A percentile compares a stretch with the other conserved stretches of the same genome.
Conservation (phyloP, 2,113 vertebrate species). For the Stigmatopora nigra region DNA sequence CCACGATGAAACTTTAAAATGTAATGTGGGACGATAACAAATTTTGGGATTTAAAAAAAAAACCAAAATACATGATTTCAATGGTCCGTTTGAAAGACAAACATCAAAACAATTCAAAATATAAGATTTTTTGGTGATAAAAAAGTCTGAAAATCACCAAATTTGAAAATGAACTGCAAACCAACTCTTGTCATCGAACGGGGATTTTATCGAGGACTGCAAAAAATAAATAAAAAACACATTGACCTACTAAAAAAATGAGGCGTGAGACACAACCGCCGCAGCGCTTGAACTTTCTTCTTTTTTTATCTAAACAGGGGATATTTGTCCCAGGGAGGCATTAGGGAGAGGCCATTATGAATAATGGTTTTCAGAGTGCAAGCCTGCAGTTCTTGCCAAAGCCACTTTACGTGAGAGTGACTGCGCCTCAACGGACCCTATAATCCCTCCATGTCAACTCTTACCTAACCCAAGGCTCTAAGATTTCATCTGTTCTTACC, state of each 20-base stretch:
- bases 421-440: conserved; percentile 14
- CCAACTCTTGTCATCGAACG: no score
- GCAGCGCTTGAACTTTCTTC: conserved; percentile 1
- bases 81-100: background rate
- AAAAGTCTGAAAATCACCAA: no score
- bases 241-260: background rate
- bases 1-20: background rate
- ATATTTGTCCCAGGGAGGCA: conserved; percentile 18
- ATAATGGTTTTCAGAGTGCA: conserved; percentile 57
- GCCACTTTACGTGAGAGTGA: conserved; percentile 31
- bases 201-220: background rate
- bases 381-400: conserved; percentile 27
- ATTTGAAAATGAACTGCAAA: no score
- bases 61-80: background rate
- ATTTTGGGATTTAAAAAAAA: background rate
- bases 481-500: background rate
- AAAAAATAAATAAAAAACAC: background rate
- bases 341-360: conserved; percentile 31
- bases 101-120: no score
- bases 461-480: conserved; percentile 6
- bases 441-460: conserved; percentile 19
- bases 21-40: no score
- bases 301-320: conserved; percentile 22
- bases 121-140: no score
- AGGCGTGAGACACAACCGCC: background rate